A percentile compares a stretch with the other conserved stretches of the same genome.
Evolutionary conservation across 2,113 vertebrate species (phyloP).

Genomic region (Rhea americana): DNA sequence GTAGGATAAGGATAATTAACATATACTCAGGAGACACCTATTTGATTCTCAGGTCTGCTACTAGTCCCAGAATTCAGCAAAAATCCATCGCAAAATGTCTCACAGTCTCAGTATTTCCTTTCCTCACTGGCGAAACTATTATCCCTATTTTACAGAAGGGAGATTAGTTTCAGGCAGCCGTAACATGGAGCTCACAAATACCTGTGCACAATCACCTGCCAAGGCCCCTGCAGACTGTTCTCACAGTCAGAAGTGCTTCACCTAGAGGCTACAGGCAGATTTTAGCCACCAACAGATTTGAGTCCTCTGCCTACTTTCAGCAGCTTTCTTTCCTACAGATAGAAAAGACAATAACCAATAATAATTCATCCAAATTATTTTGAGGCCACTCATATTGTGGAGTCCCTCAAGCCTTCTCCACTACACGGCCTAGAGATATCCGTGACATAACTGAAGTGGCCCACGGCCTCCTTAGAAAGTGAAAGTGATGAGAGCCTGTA

Average conservation of each 20-base stretch:
- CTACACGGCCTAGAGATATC: neutral
- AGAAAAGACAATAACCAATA: neutral
- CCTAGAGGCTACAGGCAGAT: neutral
- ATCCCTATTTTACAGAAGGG: neutral
- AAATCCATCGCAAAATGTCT: neutral
- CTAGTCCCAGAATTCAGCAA: neutral
- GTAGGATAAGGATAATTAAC: neutral
- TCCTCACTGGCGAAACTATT: neutral
- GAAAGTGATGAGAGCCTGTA: neutral
- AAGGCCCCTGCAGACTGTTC: neutral
- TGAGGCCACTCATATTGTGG: neutral
- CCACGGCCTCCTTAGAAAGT: neutral
- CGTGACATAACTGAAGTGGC: neutral
- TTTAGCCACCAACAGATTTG: neutral
- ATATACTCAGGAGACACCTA: neutral
- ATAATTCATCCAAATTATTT: neutral
- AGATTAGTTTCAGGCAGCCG: neutral
- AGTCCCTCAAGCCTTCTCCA: neutral
- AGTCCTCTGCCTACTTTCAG: neutral
- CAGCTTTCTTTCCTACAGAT: neutral
- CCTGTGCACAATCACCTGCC: neutral
- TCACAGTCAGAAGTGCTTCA: neutral
- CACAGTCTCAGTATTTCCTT: neutral
- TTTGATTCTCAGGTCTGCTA: neutral
- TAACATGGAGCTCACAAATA: neutral